Base-by-base conservation (phyloP, 2,888 invertebrate species). In the Hofmannophila pseudospretella region DNA sequence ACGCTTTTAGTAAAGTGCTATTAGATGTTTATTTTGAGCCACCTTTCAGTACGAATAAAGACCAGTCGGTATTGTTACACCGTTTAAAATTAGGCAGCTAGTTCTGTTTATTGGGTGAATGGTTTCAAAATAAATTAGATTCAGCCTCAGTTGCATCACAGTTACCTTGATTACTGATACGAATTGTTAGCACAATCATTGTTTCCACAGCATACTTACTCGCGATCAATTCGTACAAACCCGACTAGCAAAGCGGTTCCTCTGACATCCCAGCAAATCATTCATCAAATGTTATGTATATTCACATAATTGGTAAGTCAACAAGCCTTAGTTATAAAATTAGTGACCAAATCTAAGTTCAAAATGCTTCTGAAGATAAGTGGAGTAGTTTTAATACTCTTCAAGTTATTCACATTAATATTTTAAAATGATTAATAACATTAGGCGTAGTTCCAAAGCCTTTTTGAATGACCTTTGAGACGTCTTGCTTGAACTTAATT, bases 271-370 rank as follows among this genome's bases (percentile, higher is more conserved):
- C 43, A 42, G 47, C 44, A 44, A 42, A 36, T 42, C 33, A 32
- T 14, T 35, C 34, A 30, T 36, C 13, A 12, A 32, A 38, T 52
- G 40, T 44, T 37, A n/a, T n/a, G n/a, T 38, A 37, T 46, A 43
- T 43, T 51, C 42, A 49, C 52, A 51, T 32, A 42, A 40, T n/a
- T 39, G 43, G 43, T 64, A 52, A 50, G 52, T 65, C 49, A 67
- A 65, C 61, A 71, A 72, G 72, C 72, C 47, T 59, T 57, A 66
- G 40, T 42, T 44, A 42, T 40, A 37, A 52, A 54, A 64, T 67
- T 67, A 67, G 67, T 66, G 54, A 59, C 58, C 45, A 56, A 43
- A 47, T 46, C 48, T 52, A 52, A 27, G 30, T 43, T 36, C 40
- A 48, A 52, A 55, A 60, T 59, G 55, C 64, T 22, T 7, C 49